phyloP scores from a whole-genome alignment of 2,888 invertebrate genomes.

The Parelbella ahira region DNA sequence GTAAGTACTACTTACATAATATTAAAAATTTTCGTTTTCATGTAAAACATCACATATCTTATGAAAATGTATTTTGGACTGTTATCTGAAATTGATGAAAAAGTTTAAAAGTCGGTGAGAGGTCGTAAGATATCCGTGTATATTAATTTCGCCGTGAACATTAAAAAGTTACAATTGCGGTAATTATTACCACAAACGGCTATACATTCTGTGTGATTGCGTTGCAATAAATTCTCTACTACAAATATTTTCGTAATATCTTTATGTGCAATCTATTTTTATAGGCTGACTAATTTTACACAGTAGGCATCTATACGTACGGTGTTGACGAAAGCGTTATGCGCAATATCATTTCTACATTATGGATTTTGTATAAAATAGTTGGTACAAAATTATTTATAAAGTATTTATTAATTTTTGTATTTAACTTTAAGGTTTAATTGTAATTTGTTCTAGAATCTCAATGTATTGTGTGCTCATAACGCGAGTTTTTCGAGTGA shows the following conservation, averaged over 20 bases:
- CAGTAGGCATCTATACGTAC: slow-evolving; percentile 34
- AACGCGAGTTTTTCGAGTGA: slow-evolving; percentile 62
- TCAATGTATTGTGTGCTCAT: slow-evolving; percentile 59
- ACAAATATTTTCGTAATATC: slow-evolving; percentile 63
- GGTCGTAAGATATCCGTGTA: no score
- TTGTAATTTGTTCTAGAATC: slow-evolving; percentile 54
- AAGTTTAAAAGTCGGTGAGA: no score
- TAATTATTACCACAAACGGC: no score
- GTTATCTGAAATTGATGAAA: no score
- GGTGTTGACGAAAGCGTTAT: slow-evolving; percentile 40
- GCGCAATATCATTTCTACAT: slow-evolving; percentile 70
- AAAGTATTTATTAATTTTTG: slow-evolving; percentile 70
- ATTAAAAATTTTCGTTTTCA: no score
- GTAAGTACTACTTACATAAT: no score
- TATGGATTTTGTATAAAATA: slow-evolving; percentile 75
- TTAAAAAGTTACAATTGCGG: no score
- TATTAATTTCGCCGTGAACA: no score
- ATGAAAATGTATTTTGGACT: no score
- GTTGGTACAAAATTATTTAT: slow-evolving; percentile 68
- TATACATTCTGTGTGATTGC: slow-evolving; percentile 20
- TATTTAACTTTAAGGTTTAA: slow-evolving; percentile 62
- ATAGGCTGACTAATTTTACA: slow-evolving; percentile 64
- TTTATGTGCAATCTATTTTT: slow-evolving; percentile 77
- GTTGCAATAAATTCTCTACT: slow-evolving; percentile 43
- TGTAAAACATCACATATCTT: no score